Conservation (phyloP, 2,113 vertebrate genomes). For the Ranitomeya variabilis region DNA sequence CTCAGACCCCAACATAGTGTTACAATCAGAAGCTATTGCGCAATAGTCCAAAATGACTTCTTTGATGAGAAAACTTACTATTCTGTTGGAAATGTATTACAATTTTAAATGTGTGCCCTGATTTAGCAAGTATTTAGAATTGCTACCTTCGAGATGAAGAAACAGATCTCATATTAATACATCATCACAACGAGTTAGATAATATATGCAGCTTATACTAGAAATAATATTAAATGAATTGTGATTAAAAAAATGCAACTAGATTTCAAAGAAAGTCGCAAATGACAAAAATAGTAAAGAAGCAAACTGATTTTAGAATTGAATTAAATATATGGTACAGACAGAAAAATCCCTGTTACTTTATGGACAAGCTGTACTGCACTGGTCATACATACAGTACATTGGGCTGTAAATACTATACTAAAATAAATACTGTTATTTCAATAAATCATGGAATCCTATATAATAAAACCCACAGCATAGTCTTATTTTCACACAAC, state of each 20-base stretch:
- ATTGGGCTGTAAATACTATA: background rate
- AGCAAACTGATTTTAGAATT: background rate
- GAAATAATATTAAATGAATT: background rate
- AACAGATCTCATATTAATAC: background rate
- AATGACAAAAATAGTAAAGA: background rate
- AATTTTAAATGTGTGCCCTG: background rate
- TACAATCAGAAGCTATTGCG: background rate
- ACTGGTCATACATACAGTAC: background rate
- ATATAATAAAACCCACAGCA: background rate
- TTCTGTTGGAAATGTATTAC: background rate
- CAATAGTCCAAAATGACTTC: background rate
- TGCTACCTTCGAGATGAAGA: background rate
- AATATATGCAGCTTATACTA: background rate
- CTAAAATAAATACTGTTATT: background rate
- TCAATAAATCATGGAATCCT: background rate
- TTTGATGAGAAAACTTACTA: background rate
- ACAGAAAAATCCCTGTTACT: background rate
- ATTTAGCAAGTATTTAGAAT: background rate
- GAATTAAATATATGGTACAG: background rate
- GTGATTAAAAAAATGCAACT: background rate
- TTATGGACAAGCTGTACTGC: background rate
- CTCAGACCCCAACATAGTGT: background rate
- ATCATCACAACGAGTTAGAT: background rate
- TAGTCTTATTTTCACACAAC: conserved; percentile 24
- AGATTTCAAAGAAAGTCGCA: background rate